phyloP scores from a whole-genome alignment of 2,113 vertebrate genomes.

The Protomyctophum bolini region DNA sequence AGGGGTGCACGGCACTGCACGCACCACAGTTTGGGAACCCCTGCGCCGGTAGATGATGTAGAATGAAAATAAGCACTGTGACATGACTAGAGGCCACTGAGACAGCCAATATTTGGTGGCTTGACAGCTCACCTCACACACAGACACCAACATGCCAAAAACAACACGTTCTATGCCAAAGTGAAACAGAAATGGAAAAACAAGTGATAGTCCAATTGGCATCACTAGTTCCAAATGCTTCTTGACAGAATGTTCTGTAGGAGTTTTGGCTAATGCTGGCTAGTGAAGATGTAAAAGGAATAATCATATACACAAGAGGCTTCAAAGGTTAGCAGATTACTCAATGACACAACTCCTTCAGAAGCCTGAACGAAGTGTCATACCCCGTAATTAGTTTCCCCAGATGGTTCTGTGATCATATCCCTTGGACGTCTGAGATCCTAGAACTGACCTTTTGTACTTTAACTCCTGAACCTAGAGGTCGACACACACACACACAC shows the following conservation, averaged over 20 bases:
- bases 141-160: constrained; percentile 2
- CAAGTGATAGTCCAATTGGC: constrained; percentile 9
- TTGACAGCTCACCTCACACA: constrained; percentile 16
- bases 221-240: background rate
- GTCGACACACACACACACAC: constrained; percentile 16
- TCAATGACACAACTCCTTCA: constrained; percentile 40
- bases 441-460: constrained; percentile 43
- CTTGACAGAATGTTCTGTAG: background rate
- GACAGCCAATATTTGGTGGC: constrained; percentile 8
- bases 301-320: constrained; percentile 22
- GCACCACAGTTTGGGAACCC: too few relatives aligned
- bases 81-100: constrained; percentile 45
- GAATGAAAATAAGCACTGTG: constrained; percentile 16
- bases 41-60: constrained; percentile 22
- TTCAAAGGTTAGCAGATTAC: constrained; percentile 7
- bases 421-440: constrained; percentile 31
- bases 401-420: constrained; percentile 53
- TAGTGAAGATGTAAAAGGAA: constrained; percentile 5
- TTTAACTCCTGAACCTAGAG: constrained; percentile 50
- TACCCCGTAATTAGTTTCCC: constrained; percentile 20
- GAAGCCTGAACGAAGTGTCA: background rate
- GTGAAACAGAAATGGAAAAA: background rate
- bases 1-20: too few relatives aligned
- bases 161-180: background rate
- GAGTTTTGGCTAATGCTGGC: background rate